Conservation (phyloP, 1,140 invertebrate genomes). For the Camponotus floridanus region DNA sequence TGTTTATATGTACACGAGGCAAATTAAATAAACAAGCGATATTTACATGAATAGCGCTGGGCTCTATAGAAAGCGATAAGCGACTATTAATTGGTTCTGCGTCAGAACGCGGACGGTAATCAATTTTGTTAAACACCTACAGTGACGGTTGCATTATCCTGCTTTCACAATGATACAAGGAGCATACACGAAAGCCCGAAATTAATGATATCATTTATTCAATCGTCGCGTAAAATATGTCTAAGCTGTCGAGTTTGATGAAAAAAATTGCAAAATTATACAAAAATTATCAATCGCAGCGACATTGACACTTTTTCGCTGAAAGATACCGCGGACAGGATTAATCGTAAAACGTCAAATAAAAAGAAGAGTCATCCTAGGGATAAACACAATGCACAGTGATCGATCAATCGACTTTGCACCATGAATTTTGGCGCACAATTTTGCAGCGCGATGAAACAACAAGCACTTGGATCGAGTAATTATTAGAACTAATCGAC, state of each 20-base stretch:
- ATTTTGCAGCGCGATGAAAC: neutral
- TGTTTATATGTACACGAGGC: constrained; percentile 44
- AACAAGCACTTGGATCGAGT: too few species aligned
- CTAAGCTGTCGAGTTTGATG: neutral
- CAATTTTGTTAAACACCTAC: constrained; percentile 39
- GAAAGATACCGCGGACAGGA: constrained; percentile 12
- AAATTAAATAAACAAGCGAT: constrained; percentile 53
- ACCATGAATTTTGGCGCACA: neutral
- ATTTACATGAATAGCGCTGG: constrained; percentile 41
- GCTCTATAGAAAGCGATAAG: constrained; percentile 51
- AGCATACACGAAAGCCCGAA: constrained; percentile 1
- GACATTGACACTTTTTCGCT: constrained; percentile 2
- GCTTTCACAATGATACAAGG: neutral
- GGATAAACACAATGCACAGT: neutral
- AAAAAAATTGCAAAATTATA: constrained; percentile 18
- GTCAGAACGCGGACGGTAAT: constrained; percentile 44
- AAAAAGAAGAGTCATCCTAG: constrained; percentile 26
- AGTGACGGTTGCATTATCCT: constrained; percentile 36
- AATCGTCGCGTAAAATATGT: neutral
- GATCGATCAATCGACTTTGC: constrained; percentile 24
- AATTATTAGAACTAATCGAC: constrained; percentile 25
- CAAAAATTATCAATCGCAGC: constrained; percentile 38
- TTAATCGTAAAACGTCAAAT: constrained; percentile 31
- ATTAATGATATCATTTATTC: constrained; percentile 44
- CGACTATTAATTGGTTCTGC: constrained; percentile 53